Evolutionary conservation across 2,888 invertebrate genomes (phyloP).

Genomic region (Synergus laeviventris): DNA sequence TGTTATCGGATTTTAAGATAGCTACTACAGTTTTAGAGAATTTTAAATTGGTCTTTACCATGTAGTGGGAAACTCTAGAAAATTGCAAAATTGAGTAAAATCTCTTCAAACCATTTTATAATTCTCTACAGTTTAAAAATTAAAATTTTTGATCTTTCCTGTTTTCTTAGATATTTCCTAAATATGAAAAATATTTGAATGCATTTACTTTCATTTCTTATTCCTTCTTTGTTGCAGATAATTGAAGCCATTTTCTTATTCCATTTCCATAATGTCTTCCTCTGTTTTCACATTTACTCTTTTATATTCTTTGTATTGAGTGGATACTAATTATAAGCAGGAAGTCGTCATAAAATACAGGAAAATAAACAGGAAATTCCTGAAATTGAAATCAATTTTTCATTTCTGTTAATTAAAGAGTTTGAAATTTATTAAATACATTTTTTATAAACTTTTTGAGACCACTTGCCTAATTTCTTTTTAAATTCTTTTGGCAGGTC

Average conservation of each 20-base stretch:
- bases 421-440: too few species aligned
- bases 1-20: slow-evolving; percentile 9
- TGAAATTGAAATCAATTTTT: neutral
- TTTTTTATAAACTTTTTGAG: neutral
- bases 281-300: slow-evolving; percentile 15
- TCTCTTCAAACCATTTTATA: neutral
- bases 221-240: neutral
- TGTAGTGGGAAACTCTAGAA: neutral
- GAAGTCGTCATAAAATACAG: slow-evolving; percentile 1
- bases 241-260: slow-evolving; percentile 17
- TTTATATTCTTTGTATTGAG: slow-evolving; percentile 8
- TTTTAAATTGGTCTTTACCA: neutral
- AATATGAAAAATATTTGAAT: neutral
- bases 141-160: neutral
- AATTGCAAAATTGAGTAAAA: neutral
- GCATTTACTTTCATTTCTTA: neutral
- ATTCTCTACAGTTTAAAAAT: neutral
- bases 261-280: slow-evolving; percentile 20
- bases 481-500: slow-evolving; percentile 78
- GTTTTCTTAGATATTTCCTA: neutral
- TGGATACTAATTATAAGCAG: slow-evolving; percentile 8
- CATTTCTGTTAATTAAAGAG: too few species aligned
- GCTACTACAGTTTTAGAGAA: neutral
- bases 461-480: neutral
- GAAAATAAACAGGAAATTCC: slow-evolving; percentile 27